Percentiles rank a stretch among this genome's conserved stretches.
Evolutionary conservation across 2,113 vertebrate genomes (phyloP).

Genomic region (Vulpes vulpes): DNA sequence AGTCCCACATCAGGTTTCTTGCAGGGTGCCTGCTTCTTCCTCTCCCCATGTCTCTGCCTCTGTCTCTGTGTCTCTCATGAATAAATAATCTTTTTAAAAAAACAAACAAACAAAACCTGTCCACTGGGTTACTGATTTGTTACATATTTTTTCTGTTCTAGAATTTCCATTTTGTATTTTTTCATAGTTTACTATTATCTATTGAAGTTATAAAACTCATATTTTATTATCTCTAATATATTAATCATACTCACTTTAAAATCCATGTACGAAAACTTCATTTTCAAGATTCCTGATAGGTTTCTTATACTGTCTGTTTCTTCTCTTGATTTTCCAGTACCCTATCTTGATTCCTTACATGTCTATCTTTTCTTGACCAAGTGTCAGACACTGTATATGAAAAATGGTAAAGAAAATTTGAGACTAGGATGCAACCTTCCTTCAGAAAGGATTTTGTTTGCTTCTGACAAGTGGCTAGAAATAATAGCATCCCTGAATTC

Average conservation of each 20-base stretch:
- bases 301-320: neutral
- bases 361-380: neutral
- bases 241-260: slow-evolving; percentile 3
- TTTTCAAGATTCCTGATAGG: neutral
- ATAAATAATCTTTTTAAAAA: no score
- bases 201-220: neutral
- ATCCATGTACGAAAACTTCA: neutral
- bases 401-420: slow-evolving; percentile 10
- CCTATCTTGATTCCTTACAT: neutral
- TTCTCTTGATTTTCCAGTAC: neutral
- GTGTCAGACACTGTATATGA: neutral
- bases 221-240: neutral
- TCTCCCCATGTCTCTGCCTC: no score
- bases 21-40: no score
- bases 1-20: no score
- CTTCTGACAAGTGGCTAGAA: neutral
- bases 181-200: neutral
- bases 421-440: neutral
- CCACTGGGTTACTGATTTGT: neutral
- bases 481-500: neutral
- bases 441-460: neutral
- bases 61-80: no score
- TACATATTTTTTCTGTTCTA: neutral
- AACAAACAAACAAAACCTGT: neutral
- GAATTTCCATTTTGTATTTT: neutral